phyloP scores from a whole-genome alignment of 2,797 vertebrate species.

The Neosilurus mollespiculum region DNA sequence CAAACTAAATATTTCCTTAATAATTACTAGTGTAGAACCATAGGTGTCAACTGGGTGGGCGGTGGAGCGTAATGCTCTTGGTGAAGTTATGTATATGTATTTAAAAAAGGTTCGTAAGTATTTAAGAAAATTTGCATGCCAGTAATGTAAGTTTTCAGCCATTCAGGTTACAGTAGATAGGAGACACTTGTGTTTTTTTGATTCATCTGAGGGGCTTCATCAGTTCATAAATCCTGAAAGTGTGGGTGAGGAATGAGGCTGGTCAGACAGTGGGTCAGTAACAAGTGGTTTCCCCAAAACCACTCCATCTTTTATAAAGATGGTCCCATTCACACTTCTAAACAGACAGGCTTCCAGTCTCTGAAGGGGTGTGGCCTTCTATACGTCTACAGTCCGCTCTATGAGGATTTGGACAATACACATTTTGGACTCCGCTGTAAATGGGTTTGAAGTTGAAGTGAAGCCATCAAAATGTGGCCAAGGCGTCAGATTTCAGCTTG shows the following conservation, averaged over 20 bases:
- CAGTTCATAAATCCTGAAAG: background rate
- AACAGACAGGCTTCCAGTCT: background rate
- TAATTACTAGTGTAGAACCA: background rate
- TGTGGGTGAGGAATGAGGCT: background rate
- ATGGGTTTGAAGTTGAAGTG: no score
- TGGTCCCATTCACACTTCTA: background rate
- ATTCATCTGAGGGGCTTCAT: conserved; percentile 14
- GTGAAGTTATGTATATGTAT: no score
- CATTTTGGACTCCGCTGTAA: no score
- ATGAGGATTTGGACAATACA: no score
- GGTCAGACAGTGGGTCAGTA: background rate
- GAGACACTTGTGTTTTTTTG: background rate
- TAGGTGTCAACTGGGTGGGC: background rate
- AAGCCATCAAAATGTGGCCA: no score
- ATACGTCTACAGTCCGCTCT: background rate
- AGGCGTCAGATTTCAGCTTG: no score
- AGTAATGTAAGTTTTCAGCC: background rate
- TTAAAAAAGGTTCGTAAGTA: background rate
- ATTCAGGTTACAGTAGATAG: background rate
- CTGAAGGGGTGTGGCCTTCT: background rate
- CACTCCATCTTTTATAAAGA: background rate
- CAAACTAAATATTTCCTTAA: background rate
- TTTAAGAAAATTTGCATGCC: background rate
- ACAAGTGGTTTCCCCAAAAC: background rate
- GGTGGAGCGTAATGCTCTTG: no score